Conservation (phyloP, 2,888 invertebrate genomes). For the Phyllotreta cruciferae region DNA sequence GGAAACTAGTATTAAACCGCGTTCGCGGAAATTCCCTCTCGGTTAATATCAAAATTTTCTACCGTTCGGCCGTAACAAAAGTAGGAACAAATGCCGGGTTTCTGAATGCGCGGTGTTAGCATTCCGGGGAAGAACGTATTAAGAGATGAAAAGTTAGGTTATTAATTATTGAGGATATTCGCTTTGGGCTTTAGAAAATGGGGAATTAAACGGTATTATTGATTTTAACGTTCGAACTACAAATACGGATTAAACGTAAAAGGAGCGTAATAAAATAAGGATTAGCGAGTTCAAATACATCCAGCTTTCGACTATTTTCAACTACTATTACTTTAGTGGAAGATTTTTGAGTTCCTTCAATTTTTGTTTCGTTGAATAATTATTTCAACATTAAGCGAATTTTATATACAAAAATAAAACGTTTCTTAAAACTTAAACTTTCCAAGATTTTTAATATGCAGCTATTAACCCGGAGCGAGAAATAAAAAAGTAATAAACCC, state of each 20-base stretch:
- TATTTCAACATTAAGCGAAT: not conserved
- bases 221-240: constrained; percentile 20
- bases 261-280: not conserved
- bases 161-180: constrained; percentile 52
- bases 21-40: constrained; percentile 12
- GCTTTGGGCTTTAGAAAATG: constrained; percentile 29
- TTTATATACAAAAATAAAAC: constrained; percentile 5
- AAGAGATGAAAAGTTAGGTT: constrained; percentile 49
- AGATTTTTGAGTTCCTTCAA: too few species aligned
- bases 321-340: too few species aligned
- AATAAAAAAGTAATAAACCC: constrained; percentile 44
- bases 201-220: constrained; percentile 22
- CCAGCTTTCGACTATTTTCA: too few species aligned
- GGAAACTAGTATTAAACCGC: constrained; percentile 18
- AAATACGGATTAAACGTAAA: constrained; percentile 20
- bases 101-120: not conserved
- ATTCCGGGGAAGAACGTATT: constrained; percentile 46
- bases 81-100: constrained; percentile 20
- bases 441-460: constrained; percentile 35
- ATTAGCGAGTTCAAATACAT: too few species aligned
- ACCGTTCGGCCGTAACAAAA: constrained; percentile 48
- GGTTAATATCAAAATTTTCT: constrained; percentile 19
- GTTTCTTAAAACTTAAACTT: not conserved
- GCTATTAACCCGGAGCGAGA: constrained; percentile 39
- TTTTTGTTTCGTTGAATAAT: too few species aligned